phyloP scores from a whole-genome alignment of 2,797 vertebrate species.

The Loris lydekkerianus region DNA sequence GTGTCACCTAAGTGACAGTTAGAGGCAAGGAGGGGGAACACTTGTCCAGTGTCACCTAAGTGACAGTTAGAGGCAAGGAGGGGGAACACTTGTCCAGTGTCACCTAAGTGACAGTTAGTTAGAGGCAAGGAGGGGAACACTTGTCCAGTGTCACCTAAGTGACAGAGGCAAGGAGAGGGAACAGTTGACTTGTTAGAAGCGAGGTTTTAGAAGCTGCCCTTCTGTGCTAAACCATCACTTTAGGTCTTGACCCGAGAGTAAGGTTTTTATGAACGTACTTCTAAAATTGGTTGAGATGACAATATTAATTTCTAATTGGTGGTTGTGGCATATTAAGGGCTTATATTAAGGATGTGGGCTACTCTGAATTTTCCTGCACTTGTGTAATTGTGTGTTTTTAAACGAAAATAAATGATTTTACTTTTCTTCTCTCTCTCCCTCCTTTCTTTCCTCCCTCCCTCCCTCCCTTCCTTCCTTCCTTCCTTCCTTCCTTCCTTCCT shows the following conservation, averaged over 20 bases:
- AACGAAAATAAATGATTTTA: neutral
- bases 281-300: neutral
- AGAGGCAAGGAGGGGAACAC: no score
- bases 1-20: no score
- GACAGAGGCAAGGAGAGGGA: no score
- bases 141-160: no score
- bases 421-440: no score
- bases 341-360: neutral
- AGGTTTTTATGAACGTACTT: neutral
- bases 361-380: neutral
- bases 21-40: neutral
- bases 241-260: neutral
- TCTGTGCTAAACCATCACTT: neutral
- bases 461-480: no score
- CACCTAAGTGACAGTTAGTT: neutral
- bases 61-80: no score
- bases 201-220: neutral
- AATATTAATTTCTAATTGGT: neutral
- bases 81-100: neutral
- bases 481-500: no score
- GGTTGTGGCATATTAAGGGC: neutral
- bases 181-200: neutral
- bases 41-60: neutral
- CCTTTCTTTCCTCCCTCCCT: no score
- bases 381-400: neutral